Evolutionary conservation across 1,140 invertebrate species (phyloP).

Genomic region (Listronotus oregonensis): DNA sequence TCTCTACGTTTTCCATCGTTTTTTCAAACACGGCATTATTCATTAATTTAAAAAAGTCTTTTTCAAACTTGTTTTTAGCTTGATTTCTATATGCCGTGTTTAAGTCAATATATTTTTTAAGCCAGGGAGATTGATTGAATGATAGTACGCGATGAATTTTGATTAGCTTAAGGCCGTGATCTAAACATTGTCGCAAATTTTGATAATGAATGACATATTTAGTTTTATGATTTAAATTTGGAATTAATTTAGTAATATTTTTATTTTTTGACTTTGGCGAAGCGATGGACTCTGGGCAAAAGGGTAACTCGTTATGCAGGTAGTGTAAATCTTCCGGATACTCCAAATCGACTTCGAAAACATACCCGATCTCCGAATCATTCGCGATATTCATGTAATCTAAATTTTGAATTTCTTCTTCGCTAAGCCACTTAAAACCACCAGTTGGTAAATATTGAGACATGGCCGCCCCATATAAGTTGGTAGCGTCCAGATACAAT

Average conservation of each 20-base stretch:
- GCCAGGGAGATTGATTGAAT: constrained; percentile 51
- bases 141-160: constrained; percentile 44
- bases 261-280: constrained; percentile 35
- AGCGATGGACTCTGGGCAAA: constrained; percentile 48
- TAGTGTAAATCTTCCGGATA: constrained; percentile 50
- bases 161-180: constrained; percentile 50
- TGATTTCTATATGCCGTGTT: constrained; percentile 38
- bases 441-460: constrained; percentile 52
- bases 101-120: too few relatives aligned
- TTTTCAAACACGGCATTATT: constrained; percentile 58
- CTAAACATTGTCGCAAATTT: constrained; percentile 50
- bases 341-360: constrained; percentile 58
- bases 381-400: constrained; percentile 46
- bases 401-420: constrained; percentile 32
- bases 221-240: constrained; percentile 51
- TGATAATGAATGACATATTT: constrained; percentile 55
- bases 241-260: constrained; percentile 54
- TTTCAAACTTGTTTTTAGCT: constrained; percentile 54
- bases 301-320: constrained; percentile 54
- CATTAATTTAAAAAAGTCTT: constrained; percentile 58
- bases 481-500: constrained; percentile 46
- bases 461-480: constrained; percentile 61
- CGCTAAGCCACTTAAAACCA: constrained; percentile 56
- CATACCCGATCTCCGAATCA: constrained; percentile 56
- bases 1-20: constrained; percentile 58